Percentiles rank a stretch among this genome's conserved stretches.
Conservation (phyloP, 2,113 vertebrate genomes). For the Diadophis punctatus region DNA sequence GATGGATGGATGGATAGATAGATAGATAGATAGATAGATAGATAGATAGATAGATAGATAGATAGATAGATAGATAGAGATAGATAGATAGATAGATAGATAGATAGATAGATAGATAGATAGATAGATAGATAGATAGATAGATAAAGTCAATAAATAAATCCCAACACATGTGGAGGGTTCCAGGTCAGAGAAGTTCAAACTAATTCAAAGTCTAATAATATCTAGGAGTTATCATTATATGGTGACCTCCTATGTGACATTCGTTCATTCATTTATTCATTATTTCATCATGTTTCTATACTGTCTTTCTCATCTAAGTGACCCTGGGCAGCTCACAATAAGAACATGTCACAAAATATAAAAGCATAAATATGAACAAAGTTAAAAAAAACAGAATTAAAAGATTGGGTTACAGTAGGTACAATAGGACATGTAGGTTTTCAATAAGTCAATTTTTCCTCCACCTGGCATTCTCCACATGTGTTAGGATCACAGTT, state of each 20-base stretch:
- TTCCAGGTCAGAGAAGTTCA: not conserved
- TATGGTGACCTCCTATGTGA: not conserved
- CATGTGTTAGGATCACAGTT: not conserved
- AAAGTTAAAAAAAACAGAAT: not conserved
- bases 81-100: too few species aligned
- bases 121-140: too few species aligned
- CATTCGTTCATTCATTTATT: not conserved
- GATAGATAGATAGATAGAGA: too few species aligned
- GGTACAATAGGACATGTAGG: not conserved
- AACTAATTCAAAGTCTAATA: not conserved
- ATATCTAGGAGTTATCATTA: not conserved
- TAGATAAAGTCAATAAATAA: too few species aligned
- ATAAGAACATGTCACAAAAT: not conserved
- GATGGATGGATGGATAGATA: too few species aligned
- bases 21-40: too few species aligned
- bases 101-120: too few species aligned
- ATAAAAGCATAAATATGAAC: not conserved
- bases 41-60: too few species aligned
- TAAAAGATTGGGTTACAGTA: not conserved
- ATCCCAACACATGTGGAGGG: not conserved
- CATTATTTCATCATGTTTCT: not conserved
- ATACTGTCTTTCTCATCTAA: not conserved
- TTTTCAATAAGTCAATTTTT: not conserved
- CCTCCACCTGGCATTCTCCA: not conserved
- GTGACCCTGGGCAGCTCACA: not conserved